These are phyloP conservation scores for Lordiphosa fenestrarum DNA, from an alignment of 2,888 invertebrate species.

Conservation along the genomic window DNA sequence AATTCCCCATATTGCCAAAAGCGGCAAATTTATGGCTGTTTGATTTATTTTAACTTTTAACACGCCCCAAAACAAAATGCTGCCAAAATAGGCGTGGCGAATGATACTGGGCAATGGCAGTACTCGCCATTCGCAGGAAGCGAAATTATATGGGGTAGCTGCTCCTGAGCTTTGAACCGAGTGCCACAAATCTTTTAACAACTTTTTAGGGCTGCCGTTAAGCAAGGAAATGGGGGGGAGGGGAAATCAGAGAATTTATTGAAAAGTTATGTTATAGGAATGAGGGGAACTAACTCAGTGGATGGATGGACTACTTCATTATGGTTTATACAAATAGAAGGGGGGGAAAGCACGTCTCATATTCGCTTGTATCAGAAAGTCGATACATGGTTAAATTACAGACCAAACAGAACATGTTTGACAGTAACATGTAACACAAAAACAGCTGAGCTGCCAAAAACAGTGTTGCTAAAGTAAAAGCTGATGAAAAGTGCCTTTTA, in stretches of 20 bases:
- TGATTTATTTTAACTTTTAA: conserved; percentile 78
- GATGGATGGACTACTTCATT: too few species aligned
- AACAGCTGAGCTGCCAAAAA: too few species aligned
- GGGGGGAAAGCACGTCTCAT: too few species aligned
- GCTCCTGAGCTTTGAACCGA: conserved; percentile 46
- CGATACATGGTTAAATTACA: too few species aligned
- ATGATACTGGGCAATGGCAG: conserved; percentile 40
- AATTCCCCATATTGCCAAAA: conserved; percentile 76
- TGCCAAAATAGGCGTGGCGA: conserved; percentile 55
- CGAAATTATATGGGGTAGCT: conserved; percentile 25
- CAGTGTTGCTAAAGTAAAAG: too few species aligned
- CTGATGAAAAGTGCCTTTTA: too few species aligned
- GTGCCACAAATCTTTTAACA: conserved; percentile 51
- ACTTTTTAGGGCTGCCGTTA: conserved; percentile 12
- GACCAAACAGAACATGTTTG: too few species aligned
- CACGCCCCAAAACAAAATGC: conserved; percentile 66
- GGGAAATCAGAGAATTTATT: conserved; percentile 22
- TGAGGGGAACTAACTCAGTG: too few species aligned
- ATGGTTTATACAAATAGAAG: too few species aligned
- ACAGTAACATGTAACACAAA: too few species aligned
- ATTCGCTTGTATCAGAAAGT: too few species aligned
- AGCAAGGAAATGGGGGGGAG: conserved; percentile 1
- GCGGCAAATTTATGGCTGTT: conserved; percentile 75
- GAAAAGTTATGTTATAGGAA: conserved; percentile 13
- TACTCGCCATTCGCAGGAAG: conserved; percentile 17